Evolutionary conservation across 2,113 vertebrate genomes (phyloP), one percentile per base, ranked within the genome.

Genomic region (Percopsis transmontana): DNA sequence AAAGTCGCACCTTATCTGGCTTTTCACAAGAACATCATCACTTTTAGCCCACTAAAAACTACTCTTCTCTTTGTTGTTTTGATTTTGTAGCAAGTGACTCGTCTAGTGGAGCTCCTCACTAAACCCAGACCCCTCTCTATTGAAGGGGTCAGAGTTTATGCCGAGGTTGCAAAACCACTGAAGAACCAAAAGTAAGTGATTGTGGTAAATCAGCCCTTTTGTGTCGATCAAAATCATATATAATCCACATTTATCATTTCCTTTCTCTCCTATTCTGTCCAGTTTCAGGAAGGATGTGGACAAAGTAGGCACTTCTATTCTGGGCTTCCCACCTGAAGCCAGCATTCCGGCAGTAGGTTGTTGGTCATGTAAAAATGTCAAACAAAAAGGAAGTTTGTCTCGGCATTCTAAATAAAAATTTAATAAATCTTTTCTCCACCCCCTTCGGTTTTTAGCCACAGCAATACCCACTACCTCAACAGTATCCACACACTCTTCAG

Each of bases 81-180:
- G 78, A n/a, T n/a, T 87, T 83, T 77, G 19, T 76, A 99, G 97
- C 96, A 99, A 89, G 97, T 98, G 0, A 91, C 93, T 23, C 95
- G 94, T 42, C 90, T 99, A 77, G 95, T 97, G 38, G 96, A 96
- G 77, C 92, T 97, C 66, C 86, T 99, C 63, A 96, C 95, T 58
- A 95, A 96, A 68, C 92, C 96, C 66, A 93, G 93, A 21, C 96
- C 96, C 0, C 94, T 99, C 64, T 96, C 93, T 78, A 92, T 99
- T n/a, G 95, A 97, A 65, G 96, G 96, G 23, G 95, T 95, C 76
- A 89, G 93, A 0, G 88, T 99, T 77, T 95, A 96, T 80, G 96
- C 97, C 52, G 96, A 98, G 76, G 91, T 99, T 24, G 97, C 96
- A 20, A 97, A 88, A 82, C 92, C 92, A 19, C 70, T 93, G 5